Percentiles rank a stretch among this genome's conserved stretches.
Conservation (phyloP, 2,888 invertebrate species). For the Argyresthia goedartella region DNA sequence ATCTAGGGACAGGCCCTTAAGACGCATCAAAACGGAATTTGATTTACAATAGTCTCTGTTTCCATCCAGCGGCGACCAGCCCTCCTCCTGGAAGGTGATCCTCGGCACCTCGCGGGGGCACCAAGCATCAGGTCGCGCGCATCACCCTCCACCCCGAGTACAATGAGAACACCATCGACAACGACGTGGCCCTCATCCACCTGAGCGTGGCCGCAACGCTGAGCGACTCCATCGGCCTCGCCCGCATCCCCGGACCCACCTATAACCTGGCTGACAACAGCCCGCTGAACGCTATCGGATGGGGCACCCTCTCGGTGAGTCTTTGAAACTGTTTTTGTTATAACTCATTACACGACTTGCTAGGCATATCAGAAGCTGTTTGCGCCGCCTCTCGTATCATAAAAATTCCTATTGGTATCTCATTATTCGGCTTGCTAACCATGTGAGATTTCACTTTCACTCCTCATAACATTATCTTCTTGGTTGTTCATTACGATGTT, state of each 20-base stretch:
- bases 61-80: constrained; percentile 16
- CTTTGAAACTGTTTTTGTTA: no score
- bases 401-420: no score
- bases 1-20: no score
- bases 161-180: constrained; percentile 14
- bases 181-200: constrained; percentile 33
- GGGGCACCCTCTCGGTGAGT: constrained; percentile 29
- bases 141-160: constrained; percentile 23
- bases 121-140: constrained; percentile 13
- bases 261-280: constrained; percentile 20
- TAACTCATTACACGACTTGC: no score
- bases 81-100: constrained; percentile 25
- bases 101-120: constrained; percentile 26
- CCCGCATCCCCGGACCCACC: constrained; percentile 21
- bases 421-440: no score
- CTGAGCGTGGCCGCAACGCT: constrained; percentile 18
- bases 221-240: constrained; percentile 16
- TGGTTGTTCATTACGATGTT: no score
- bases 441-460: no score
- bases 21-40: no score
- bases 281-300: constrained; percentile 24
- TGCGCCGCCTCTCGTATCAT: no score
- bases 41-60: no score
- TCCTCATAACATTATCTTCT: no score
- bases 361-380: no score